Evolutionary conservation across 2,113 vertebrate species (phyloP).

Genomic region (Sylvilagus bachmani): DNA sequence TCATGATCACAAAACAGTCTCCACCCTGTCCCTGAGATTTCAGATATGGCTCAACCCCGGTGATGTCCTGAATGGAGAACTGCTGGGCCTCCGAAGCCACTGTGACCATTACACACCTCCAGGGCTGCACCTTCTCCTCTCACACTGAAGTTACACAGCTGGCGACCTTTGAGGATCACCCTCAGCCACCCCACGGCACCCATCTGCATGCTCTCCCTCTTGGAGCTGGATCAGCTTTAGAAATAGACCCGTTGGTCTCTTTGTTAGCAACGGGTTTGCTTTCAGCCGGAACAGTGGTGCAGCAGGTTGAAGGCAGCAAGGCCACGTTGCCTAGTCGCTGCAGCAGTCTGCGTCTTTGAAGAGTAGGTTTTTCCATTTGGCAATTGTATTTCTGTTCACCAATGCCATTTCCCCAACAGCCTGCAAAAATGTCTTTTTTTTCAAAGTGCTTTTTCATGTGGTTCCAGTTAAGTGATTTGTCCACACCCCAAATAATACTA

Average conservation of each 20-base stretch:
- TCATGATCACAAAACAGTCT: slow-evolving; percentile 30
- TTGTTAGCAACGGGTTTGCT: slow-evolving; percentile 14
- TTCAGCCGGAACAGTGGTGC: background rate
- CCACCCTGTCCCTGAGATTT: slow-evolving; percentile 25
- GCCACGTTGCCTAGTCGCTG: background rate
- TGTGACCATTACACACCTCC: background rate
- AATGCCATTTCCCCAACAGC: slow-evolving; percentile 25
- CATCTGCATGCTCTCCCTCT: background rate
- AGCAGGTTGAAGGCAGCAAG: slow-evolving; percentile 12
- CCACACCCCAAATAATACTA: slow-evolving; percentile 55
- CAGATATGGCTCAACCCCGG: background rate
- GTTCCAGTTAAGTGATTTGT: slow-evolving; percentile 73
- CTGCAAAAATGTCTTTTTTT: background rate
- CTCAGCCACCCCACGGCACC: background rate
- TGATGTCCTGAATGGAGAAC: background rate
- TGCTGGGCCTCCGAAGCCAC: background rate
- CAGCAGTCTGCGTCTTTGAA: background rate
- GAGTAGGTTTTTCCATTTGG: slow-evolving; percentile 5
- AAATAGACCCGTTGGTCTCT: background rate
- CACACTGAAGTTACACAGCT: background rate
- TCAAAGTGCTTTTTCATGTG: slow-evolving; percentile 63
- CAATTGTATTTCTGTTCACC: background rate
- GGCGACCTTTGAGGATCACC: background rate
- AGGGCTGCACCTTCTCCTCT: background rate
- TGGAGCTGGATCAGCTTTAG: background rate